phyloP scores from a whole-genome alignment of 2,113 vertebrate genomes.

The Rostratula benghalensis region DNA sequence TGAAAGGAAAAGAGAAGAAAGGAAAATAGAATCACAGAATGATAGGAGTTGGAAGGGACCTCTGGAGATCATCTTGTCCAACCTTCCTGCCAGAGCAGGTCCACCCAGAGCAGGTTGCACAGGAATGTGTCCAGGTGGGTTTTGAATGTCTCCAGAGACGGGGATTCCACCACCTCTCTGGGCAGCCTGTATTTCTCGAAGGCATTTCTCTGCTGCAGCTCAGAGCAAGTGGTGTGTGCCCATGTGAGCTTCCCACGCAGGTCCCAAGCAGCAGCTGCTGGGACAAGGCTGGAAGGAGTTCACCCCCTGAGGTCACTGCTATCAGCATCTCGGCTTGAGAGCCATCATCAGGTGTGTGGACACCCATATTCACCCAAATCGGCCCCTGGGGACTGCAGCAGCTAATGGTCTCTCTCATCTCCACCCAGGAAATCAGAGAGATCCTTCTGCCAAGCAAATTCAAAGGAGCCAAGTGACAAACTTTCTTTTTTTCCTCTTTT shows the following conservation, averaged over 20 bases:
- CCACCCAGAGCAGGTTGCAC: too few relatives aligned
- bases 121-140: too few relatives aligned
- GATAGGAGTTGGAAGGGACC: too few relatives aligned
- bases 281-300: neutral
- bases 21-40: too few relatives aligned
- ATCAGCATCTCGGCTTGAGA: accelerated
- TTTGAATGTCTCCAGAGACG: too few relatives aligned
- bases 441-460: constrained; percentile 8
- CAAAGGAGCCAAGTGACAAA: constrained; percentile 1
- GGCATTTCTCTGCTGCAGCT: neutral
- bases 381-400: neutral
- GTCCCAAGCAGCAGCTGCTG: neutral
- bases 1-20: neutral
- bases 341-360: accelerated
- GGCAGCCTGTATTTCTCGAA: neutral
- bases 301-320: accelerated
- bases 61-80: too few relatives aligned
- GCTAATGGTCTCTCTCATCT: neutral
- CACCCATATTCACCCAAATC: neutral
- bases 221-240: accelerated
- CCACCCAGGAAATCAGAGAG: neutral
- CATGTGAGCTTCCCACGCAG: accelerated
- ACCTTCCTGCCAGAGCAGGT: too few relatives aligned
- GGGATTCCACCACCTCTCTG: too few relatives aligned
- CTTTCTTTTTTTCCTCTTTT: neutral